phyloP scores from a whole-genome alignment of 2,888 invertebrate species.

The Microchrysa polita region DNA sequence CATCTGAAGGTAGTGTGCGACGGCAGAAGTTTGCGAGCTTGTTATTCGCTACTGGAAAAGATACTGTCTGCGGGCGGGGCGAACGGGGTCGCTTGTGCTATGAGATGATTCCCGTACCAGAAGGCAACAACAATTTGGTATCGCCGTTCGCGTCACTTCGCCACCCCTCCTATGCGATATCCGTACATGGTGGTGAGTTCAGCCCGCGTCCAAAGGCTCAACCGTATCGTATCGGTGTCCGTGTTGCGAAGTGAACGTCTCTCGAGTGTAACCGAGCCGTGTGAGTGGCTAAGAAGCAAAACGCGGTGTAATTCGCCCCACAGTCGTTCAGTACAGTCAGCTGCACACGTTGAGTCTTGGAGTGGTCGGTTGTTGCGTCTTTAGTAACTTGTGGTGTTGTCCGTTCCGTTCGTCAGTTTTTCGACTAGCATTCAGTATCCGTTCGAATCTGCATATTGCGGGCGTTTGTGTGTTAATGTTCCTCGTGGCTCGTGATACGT shows the following conservation, averaged over 20 bases:
- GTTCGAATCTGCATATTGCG: conserved; percentile 17
- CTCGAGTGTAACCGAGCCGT: conserved; percentile 44
- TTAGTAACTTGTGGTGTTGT: conserved; percentile 10
- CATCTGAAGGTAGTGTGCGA: conserved; percentile 34
- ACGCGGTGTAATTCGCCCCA: conserved; percentile 39
- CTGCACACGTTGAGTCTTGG: conserved; percentile 41
- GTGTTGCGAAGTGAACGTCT: conserved; percentile 44
- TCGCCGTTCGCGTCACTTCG: neutral
- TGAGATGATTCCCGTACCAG: conserved; percentile 39
- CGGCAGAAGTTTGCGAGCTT: conserved; percentile 46
- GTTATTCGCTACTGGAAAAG: conserved; percentile 47
- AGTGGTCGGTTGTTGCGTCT: conserved; percentile 30
- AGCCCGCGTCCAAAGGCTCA: conserved; percentile 15
- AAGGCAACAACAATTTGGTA: neutral
- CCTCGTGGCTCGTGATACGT: neutral
- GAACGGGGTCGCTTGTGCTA: conserved; percentile 37
- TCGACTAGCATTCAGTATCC: conserved; percentile 1
- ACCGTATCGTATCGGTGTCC: conserved; percentile 28
- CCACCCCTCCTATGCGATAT: neutral
- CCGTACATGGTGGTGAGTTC: conserved; percentile 26
- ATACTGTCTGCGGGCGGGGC: conserved; percentile 39
- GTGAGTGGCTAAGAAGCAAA: conserved; percentile 42
- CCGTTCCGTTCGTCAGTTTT: conserved; percentile 13
- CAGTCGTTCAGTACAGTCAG: conserved; percentile 34
- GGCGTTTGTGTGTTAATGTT: conserved; percentile 19